Evolutionary conservation across 2,888 invertebrate genomes (phyloP).

Genomic region (Ectemnius cavifrons): DNA sequence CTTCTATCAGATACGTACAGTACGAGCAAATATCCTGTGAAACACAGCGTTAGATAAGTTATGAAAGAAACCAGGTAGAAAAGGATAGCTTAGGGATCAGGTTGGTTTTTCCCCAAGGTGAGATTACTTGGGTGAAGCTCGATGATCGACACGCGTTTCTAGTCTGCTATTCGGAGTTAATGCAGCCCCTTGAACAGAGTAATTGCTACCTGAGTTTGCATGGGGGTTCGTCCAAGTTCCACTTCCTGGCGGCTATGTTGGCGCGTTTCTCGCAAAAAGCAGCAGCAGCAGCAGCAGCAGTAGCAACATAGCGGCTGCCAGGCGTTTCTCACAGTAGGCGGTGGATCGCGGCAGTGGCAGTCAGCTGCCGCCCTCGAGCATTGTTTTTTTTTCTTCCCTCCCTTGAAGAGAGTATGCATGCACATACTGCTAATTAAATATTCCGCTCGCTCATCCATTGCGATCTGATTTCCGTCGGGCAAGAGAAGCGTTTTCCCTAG

Average conservation of each 20-base stretch:
- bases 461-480: slow-evolving; percentile 11
- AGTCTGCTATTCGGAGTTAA: slow-evolving; percentile 21
- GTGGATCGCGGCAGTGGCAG: no score
- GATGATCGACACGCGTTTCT: slow-evolving; percentile 2
- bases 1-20: no score
- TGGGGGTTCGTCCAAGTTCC: neutral
- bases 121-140: no score
- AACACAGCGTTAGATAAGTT: no score
- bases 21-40: no score
- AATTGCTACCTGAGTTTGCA: slow-evolving; percentile 37
- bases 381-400: neutral
- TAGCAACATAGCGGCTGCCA: no score
- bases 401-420: neutral
- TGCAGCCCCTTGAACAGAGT: slow-evolving; percentile 30
- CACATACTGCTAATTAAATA: slow-evolving; percentile 9
- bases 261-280: slow-evolving; percentile 33
- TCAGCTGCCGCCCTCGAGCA: no score
- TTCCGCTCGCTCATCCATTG: slow-evolving; percentile 15
- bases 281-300: no score
- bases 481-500: neutral
- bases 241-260: slow-evolving; percentile 5
- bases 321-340: no score
- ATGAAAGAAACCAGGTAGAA: no score
- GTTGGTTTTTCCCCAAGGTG: no score
- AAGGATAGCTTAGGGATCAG: no score